Conservation (phyloP, 2,113 vertebrate genomes). For the Myiopsitta monachus region DNA sequence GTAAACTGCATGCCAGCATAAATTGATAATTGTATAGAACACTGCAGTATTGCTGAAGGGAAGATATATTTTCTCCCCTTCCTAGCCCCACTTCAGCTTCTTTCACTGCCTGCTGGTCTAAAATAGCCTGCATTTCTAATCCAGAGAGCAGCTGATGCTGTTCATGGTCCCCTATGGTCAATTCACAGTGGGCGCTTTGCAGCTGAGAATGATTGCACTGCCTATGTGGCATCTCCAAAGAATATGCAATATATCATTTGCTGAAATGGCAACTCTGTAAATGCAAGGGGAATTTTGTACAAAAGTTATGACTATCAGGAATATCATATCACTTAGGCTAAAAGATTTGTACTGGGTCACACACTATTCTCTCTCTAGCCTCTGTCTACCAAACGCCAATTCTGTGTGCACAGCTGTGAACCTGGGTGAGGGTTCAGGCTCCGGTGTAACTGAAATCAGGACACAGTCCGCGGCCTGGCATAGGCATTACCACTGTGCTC, state of each 20-base stretch:
- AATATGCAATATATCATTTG: neutral
- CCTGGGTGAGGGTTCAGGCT: neutral
- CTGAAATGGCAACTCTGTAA: neutral
- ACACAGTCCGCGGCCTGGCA: neutral
- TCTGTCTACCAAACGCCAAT: neutral
- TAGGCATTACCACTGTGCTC: neutral
- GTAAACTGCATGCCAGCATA: neutral
- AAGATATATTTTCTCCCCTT: neutral
- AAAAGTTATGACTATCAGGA: neutral
- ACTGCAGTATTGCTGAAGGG: neutral
- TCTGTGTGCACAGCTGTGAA: rapidly evolving
- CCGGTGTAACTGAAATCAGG: neutral
- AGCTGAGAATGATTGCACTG: neutral
- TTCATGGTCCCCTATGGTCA: neutral
- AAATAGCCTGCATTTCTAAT: neutral
- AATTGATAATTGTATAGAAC: neutral
- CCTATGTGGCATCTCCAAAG: neutral
- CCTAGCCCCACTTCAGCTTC: neutral
- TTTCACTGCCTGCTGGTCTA: neutral
- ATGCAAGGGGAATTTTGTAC: neutral
- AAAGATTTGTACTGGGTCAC: neutral
- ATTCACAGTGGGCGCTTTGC: neutral
- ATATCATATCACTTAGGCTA: neutral
- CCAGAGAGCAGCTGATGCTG: neutral
- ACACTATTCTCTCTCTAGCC: neutral